Base-by-base conservation (phyloP, 2,797 vertebrate genomes). In the Semotilus atromaculatus region DNA sequence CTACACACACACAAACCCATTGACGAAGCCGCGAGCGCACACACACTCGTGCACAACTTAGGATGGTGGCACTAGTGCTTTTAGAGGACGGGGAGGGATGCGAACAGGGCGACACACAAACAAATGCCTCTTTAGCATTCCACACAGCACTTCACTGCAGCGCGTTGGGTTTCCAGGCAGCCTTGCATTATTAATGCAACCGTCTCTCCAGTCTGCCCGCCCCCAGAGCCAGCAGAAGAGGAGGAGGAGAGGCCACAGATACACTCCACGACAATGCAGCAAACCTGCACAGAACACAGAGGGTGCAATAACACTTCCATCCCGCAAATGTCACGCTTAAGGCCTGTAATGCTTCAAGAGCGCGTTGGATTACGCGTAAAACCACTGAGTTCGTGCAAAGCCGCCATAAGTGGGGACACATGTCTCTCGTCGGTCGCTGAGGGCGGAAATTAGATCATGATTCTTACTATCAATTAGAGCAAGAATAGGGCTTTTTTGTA, bases 111-210 rank as follows among this genome's bases (percentile, higher is more conserved):
- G 91, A 92, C 90, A 86, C 93, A 94, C 94, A 95, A 96, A 95
- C 94, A 95, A 95, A 95, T 92, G 92, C 90, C 94, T 95, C 92
- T 94, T 96, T 95, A 95, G 93, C 94, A 96, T 96, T 95, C 95
- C 87, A 93, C 93, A 93, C 93, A 91, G 92, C 93, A 93, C 93
- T 94, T 94, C 81, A 93, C 95, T 95, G 95, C 95, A 96, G 95
- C 88, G 92, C 89, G 92, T 93, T 94, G 91, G 86, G 93, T 94
- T 95, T 95, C 93, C 93, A 95, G 94, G 94, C 95, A 94, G 93
- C 93, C 88, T 92, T 95, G 94, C 95, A 95, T 95, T 96, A 95
- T 95, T 95, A 94, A 96, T 96, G 92, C 92, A 90, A 88, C 88
- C 92, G 89, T 93, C 91, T 92, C 91, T 90, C 90, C 90, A 38